phyloP scores from a whole-genome alignment of 2,888 invertebrate genomes.

The Parnassius glacialis region DNA sequence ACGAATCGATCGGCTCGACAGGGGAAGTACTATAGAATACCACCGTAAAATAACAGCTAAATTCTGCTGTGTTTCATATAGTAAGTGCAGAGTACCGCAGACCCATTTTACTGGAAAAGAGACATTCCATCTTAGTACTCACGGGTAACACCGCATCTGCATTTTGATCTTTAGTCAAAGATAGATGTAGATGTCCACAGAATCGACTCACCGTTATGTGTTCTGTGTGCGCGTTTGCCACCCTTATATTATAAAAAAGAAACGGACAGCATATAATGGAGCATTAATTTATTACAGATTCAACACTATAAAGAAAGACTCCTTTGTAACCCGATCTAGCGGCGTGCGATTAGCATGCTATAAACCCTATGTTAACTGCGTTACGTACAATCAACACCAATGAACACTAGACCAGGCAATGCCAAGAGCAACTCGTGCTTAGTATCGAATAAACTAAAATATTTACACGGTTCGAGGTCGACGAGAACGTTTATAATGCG shows the following conservation, averaged over 20 bases:
- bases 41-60: too few relatives aligned
- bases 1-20: too few relatives aligned
- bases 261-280: constrained; percentile 17
- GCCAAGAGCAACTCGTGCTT: constrained; percentile 32
- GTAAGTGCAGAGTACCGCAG: too few relatives aligned
- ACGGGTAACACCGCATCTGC: too few relatives aligned
- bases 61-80: too few relatives aligned
- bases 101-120: too few relatives aligned
- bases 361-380: constrained; percentile 40
- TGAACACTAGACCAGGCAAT: constrained; percentile 30
- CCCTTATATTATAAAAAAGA: neutral
- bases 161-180: too few relatives aligned
- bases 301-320: constrained; percentile 46
- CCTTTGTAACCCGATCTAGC: constrained; percentile 38
- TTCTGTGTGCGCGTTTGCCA: too few relatives aligned
- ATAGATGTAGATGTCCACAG: too few relatives aligned
- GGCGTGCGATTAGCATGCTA: constrained; percentile 56
- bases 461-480: constrained; percentile 21
- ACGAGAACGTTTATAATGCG: constrained; percentile 5
- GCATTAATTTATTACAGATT: constrained; percentile 8
- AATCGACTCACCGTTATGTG: too few relatives aligned
- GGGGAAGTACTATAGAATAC: too few relatives aligned
- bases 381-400: constrained; percentile 30
- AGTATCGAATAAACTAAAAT: constrained; percentile 20
- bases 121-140: too few relatives aligned